These are phyloP conservation scores for Stylophora pistillata DNA, from an alignment of 64 coral and sea anemone genomes.

Conservation along the genomic window DNA sequence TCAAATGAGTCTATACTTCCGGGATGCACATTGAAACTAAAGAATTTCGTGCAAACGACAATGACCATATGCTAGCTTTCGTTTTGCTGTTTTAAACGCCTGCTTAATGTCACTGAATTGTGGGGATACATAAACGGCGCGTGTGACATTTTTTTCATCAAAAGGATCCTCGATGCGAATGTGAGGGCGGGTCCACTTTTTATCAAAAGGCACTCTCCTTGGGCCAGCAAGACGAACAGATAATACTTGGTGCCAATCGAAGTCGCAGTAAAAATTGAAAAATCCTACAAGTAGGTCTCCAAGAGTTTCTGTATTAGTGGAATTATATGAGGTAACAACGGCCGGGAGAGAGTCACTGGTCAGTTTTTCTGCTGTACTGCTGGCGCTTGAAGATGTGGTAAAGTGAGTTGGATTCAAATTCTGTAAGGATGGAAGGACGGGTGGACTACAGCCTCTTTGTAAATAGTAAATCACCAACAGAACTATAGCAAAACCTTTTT, in stretches of 20 bases:
- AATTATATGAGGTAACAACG: constrained; percentile 4
- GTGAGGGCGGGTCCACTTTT: constrained; percentile 53
- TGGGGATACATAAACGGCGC: constrained; percentile 14
- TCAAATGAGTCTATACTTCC: too few relatives aligned
- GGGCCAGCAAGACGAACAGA: constrained; percentile 31
- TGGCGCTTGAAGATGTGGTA: not conserved
- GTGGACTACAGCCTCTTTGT: constrained; percentile 57
- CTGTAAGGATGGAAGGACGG: constrained; percentile 57
- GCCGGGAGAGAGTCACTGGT: constrained; percentile 16
- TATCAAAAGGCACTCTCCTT: constrained; percentile 14
- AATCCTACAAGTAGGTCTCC: constrained; percentile 51
- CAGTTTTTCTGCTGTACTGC: constrained; percentile 31
- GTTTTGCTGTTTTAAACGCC: constrained; percentile 16
- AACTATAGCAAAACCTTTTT: constrained; percentile 54
- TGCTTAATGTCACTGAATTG: constrained; percentile 25
- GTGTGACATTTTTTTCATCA: constrained; percentile 45
- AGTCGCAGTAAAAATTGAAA: constrained; percentile 54
- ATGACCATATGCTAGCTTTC: constrained; percentile 3
- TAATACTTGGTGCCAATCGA: constrained; percentile 48
- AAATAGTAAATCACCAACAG: constrained; percentile 62
- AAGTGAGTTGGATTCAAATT: constrained; percentile 10
- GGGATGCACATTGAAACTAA: not conserved
- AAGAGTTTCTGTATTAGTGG: constrained; percentile 11
- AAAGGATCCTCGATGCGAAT: constrained; percentile 68
- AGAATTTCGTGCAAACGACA: constrained; percentile 6